A percentile compares a stretch with the other conserved stretches of the same genome.
Conservation (phyloP, 1,140 invertebrate genomes). For the Muscidifurax raptorellus region DNA sequence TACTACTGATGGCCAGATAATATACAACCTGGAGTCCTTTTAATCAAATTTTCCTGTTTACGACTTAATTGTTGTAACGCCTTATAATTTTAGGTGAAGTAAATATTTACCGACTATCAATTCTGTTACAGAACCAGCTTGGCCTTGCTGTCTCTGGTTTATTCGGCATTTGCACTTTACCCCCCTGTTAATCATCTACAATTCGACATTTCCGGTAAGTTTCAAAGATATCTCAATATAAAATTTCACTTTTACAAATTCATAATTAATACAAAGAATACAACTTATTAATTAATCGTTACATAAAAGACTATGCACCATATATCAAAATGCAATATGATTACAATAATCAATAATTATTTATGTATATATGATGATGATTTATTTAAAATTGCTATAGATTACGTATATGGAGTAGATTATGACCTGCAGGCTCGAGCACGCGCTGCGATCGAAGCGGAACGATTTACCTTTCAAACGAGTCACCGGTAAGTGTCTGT, state of each 20-base stretch:
- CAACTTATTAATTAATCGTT: no score
- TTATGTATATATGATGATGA: no score
- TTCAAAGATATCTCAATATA: background rate
- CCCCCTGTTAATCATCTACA: slow-evolving; percentile 59
- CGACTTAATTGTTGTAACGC: no score
- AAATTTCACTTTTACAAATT: background rate
- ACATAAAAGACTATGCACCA: no score
- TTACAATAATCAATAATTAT: no score
- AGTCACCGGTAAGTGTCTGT: slow-evolving; percentile 61
- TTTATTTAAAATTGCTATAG: slow-evolving; percentile 60
- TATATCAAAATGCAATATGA: no score
- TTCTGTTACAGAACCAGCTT: slow-evolving; percentile 67
- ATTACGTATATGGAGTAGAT: slow-evolving; percentile 72
- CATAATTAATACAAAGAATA: no score
- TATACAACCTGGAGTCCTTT: no score
- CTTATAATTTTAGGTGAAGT: no score
- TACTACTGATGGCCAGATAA: no score
- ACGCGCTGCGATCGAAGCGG: slow-evolving; percentile 71
- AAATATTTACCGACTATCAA: background rate
- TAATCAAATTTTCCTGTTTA: no score
- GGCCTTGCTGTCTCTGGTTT: slow-evolving; percentile 63
- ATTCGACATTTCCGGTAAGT: slow-evolving; percentile 69
- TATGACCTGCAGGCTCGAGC: slow-evolving; percentile 72
- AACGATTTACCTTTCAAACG: slow-evolving; percentile 67
- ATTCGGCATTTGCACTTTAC: slow-evolving; percentile 61